Evolutionary conservation across 2,888 invertebrate species (phyloP).

Genomic region (Tetranychus piercei): DNA sequence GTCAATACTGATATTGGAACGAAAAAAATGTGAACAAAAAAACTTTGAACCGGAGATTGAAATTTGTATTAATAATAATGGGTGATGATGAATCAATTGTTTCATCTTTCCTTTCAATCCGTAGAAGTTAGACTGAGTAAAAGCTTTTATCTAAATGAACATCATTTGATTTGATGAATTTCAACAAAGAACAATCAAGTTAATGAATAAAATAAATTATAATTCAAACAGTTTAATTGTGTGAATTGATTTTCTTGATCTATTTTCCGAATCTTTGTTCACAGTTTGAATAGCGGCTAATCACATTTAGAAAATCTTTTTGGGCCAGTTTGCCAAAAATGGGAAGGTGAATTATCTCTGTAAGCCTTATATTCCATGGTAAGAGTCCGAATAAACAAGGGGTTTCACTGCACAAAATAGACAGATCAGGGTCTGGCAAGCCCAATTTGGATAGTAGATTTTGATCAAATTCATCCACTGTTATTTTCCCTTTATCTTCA

Average conservation of each 20-base stretch:
- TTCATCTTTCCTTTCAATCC: neutral
- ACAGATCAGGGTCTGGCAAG: neutral
- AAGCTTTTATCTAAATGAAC: too few relatives aligned
- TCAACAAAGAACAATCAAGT: too few relatives aligned
- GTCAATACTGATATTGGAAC: neutral
- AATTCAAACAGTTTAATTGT: neutral
- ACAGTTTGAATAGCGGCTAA: neutral
- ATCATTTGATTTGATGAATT: too few relatives aligned
- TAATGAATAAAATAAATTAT: too few relatives aligned
- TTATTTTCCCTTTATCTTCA: neutral
- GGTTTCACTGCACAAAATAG: neutral
- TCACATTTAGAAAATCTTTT: constrained; percentile 3
- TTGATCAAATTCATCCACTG: neutral
- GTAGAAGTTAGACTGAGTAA: too few relatives aligned
- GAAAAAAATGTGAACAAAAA: neutral
- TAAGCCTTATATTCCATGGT: neutral
- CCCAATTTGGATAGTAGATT: neutral
- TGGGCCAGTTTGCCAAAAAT: neutral
- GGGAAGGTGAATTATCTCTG: neutral
- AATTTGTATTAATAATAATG: neutral
- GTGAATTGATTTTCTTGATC: neutral
- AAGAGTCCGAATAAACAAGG: neutral
- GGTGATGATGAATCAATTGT: neutral
- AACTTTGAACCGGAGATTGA: neutral
- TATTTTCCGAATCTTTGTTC: constrained; percentile 5